Evolutionary conservation across 2,888 invertebrate genomes (phyloP).

Genomic region (Stomorhina lunata): DNA sequence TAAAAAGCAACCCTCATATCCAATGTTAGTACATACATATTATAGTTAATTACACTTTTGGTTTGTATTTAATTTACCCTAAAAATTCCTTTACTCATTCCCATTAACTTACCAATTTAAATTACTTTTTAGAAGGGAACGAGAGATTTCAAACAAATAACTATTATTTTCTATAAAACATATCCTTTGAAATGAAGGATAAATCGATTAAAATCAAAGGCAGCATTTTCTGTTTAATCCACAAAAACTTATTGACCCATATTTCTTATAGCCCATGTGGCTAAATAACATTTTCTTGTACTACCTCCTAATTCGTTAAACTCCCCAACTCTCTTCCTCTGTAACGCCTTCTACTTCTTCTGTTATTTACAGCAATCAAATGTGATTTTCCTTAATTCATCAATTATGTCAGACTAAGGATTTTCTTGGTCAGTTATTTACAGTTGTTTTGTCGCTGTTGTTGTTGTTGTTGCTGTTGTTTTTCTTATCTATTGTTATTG

Average conservation of each 20-base stretch:
- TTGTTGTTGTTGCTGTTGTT: not conserved
- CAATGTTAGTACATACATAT: too few relatives aligned
- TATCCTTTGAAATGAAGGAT: not conserved
- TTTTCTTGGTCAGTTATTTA: too few relatives aligned
- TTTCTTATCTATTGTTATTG: not conserved
- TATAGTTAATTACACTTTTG: too few relatives aligned
- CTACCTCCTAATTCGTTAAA: not conserved
- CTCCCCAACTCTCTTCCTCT: not conserved
- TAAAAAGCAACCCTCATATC: too few relatives aligned
- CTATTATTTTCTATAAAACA: not conserved
- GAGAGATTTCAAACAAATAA: too few relatives aligned
- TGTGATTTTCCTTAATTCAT: conserved; percentile 53
- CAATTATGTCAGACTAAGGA: conserved; percentile 42
- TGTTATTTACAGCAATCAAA: conserved; percentile 24
- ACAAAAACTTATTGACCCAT: conserved; percentile 28
- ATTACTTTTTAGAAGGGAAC: too few relatives aligned
- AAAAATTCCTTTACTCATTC: too few relatives aligned
- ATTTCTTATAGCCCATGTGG: not conserved
- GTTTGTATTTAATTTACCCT: too few relatives aligned
- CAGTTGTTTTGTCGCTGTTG: conserved; percentile 34
- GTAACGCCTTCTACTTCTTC: not conserved
- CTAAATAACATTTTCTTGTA: not conserved
- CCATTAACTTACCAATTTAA: too few relatives aligned
- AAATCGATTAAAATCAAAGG: conserved; percentile 33
- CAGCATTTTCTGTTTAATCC: not conserved